Conservation (phyloP, 2,888 invertebrate genomes). For the Orchestes rusci region DNA sequence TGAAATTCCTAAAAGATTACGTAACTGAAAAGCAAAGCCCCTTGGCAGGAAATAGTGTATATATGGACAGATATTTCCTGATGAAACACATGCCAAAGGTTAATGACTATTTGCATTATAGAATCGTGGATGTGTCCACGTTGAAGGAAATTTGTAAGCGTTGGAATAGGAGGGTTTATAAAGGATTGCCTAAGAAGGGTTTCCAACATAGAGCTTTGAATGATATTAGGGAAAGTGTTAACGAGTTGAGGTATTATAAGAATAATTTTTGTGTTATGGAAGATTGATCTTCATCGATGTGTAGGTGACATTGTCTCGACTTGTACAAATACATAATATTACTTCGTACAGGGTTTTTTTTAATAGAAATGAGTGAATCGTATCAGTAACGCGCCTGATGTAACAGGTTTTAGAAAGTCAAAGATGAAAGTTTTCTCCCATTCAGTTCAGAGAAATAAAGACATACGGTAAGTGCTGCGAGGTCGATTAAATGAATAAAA, state of each 20-base stretch:
- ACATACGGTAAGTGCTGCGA: too few relatives aligned
- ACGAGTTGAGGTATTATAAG: constrained; percentile 76
- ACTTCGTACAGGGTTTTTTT: too few relatives aligned
- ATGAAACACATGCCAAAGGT: constrained; percentile 75
- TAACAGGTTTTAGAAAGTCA: too few relatives aligned
- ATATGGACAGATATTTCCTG: constrained; percentile 80
- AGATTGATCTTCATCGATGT: constrained; percentile 42
- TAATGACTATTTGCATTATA: constrained; percentile 73
- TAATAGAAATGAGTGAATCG: too few relatives aligned
- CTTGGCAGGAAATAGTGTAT: constrained; percentile 81
- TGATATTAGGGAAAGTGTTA: constrained; percentile 81
- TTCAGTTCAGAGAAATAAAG: too few relatives aligned
- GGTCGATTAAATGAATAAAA: too few relatives aligned
- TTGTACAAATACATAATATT: too few relatives aligned
- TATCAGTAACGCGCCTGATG: too few relatives aligned
- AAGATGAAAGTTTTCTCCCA: too few relatives aligned
- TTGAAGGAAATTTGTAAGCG: constrained; percentile 76
- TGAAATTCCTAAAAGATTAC: constrained; percentile 63
- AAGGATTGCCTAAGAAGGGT: constrained; percentile 54
- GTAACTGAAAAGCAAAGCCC: constrained; percentile 56
- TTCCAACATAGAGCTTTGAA: constrained; percentile 66
- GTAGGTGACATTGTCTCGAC: too few relatives aligned
- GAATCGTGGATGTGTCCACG: constrained; percentile 87
- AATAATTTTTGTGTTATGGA: constrained; percentile 56
- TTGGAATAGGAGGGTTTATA: constrained; percentile 64